Conservation (phyloP, 1,140 invertebrate species). For the Ceratosolen fusciceps region DNA sequence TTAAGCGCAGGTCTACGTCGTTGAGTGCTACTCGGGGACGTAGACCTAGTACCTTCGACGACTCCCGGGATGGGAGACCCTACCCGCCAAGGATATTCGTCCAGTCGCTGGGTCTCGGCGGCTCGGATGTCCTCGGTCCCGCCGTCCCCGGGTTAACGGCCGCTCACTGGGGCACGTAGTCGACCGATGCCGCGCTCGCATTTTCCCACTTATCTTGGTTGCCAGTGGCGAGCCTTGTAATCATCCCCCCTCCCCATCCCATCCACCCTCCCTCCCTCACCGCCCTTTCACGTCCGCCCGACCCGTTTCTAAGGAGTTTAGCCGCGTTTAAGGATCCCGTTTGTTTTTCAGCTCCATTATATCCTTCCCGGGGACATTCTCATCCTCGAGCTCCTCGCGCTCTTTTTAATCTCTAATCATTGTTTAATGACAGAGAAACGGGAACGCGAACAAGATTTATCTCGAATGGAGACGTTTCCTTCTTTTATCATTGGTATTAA, state of each 20-base stretch:
- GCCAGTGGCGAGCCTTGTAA: background rate
- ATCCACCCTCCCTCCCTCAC: no score
- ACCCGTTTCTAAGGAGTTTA: background rate
- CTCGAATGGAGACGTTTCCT: background rate
- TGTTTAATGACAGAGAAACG: background rate
- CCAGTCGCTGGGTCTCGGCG: constrained; percentile 28
- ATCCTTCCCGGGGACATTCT: no score
- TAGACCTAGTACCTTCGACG: no score
- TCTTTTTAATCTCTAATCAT: background rate
- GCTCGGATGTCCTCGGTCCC: constrained; percentile 65
- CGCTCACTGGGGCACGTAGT: constrained; percentile 70
- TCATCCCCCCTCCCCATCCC: background rate
- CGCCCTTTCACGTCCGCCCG: background rate
- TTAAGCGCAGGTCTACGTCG: no score
- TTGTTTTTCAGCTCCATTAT: no score
- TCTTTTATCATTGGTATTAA: no score
- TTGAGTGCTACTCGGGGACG: no score
- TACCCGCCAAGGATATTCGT: constrained; percentile 34
- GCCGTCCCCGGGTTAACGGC: constrained; percentile 67
- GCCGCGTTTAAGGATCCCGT: background rate
- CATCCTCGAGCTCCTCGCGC: no score
- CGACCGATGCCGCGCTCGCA: constrained; percentile 59
- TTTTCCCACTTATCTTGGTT: background rate
- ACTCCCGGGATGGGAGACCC: background rate
- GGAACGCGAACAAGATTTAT: background rate